Percentiles rank a stretch among this genome's conserved stretches.
phyloP scores from a whole-genome alignment of 2,113 vertebrate species.

The Corvus hawaiiensis region DNA sequence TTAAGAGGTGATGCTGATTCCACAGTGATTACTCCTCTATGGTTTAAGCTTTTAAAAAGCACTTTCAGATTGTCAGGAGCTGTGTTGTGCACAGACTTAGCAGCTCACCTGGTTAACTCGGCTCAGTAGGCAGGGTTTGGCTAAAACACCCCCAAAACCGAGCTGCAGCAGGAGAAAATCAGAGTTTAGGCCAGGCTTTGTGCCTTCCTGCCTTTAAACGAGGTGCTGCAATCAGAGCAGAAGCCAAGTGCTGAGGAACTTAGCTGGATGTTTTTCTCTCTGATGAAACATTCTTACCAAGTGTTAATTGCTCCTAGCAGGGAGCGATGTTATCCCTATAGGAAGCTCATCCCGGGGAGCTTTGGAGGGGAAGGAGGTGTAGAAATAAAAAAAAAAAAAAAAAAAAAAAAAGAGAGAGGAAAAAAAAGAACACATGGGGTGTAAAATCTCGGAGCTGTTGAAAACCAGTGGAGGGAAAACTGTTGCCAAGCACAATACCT shows the following conservation, averaged over 20 bases:
- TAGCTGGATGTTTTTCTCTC: constrained; percentile 3
- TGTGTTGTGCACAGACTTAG: background rate
- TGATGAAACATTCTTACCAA: background rate
- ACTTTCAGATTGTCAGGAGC: background rate
- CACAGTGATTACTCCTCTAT: background rate
- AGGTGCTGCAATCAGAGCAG: background rate
- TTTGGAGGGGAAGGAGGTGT: background rate
- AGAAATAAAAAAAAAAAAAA: background rate
- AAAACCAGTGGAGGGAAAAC: background rate
- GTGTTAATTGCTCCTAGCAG: constrained; percentile 35
- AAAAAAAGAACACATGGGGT: background rate
- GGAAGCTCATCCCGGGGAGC: background rate
- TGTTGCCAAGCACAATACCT: constrained; percentile 33
- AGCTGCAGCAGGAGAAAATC: background rate
- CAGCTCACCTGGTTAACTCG: background rate
- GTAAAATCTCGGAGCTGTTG: background rate
- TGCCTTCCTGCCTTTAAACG: background rate
- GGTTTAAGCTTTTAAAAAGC: background rate
- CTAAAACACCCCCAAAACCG: background rate
- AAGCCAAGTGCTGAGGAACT: background rate
- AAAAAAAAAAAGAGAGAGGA: background rate
- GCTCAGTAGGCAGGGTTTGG: background rate
- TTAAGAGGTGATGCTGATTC: background rate
- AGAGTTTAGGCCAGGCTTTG: background rate
- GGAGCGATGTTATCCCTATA: constrained; percentile 28